Conservation (phyloP, 1,140 invertebrate species). For the Saccostrea echinata region DNA sequence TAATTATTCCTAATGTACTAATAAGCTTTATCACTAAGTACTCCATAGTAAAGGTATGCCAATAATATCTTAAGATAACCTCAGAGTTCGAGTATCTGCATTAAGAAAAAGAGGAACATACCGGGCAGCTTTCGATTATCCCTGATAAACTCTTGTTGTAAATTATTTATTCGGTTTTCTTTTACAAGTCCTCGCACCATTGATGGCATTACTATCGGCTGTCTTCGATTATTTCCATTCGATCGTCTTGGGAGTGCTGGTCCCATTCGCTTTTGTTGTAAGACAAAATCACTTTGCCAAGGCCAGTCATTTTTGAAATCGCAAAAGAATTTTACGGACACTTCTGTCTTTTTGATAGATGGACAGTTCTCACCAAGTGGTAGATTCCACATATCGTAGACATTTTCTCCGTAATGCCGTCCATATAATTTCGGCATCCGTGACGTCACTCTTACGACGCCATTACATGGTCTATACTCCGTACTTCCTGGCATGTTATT, state of each 20-base stretch:
- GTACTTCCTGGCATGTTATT: neutral
- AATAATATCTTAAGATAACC: neutral
- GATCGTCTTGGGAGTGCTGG: neutral
- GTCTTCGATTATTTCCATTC: neutral
- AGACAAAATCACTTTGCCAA: conserved; percentile 41
- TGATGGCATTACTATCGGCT: conserved; percentile 6
- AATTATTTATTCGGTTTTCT: neutral
- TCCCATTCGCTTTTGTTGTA: neutral
- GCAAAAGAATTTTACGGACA: conserved; percentile 61
- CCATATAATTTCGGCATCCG: conserved; percentile 52
- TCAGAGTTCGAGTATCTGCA: neutral
- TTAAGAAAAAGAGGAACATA: neutral
- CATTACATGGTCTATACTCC: conserved; percentile 54
- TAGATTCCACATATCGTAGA: conserved; percentile 57
- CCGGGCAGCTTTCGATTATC: no score
- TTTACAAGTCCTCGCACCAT: neutral
- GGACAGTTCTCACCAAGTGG: conserved; percentile 55
- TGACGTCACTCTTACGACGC: conserved; percentile 55
- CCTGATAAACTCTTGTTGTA: neutral
- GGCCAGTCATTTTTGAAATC: conserved; percentile 61
- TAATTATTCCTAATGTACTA: neutral
- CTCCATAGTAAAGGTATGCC: neutral
- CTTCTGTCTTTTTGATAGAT: conserved; percentile 47
- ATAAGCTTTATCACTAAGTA: neutral
- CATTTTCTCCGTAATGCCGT: conserved; percentile 54